Evolutionary conservation across 2,888 invertebrate species (phyloP), one percentile per base, ranked within the genome.

Genomic region (Entomobrya multifasciata): DNA sequence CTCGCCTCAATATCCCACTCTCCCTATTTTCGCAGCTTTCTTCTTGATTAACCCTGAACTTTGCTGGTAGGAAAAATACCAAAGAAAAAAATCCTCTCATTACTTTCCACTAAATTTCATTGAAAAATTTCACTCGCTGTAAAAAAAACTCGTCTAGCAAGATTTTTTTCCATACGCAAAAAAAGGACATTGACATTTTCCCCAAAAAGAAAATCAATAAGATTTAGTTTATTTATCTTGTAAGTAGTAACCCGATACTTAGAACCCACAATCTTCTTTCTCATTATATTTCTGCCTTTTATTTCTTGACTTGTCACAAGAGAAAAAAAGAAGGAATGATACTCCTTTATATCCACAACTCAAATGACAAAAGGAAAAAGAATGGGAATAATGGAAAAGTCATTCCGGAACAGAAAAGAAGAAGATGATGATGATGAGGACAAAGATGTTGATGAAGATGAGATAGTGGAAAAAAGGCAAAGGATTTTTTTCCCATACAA

Each of bases 1-100:
- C 44, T 17, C 20, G 8, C 8, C 49, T 8, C 74, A 52, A 47
- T 25, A 30, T 30, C 36, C 30, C 25, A 17, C 44, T 62, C 79
- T 65, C 47, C 52, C n/a, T 65, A 49, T 60, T 30, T 30, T 27
- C 72, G n/a, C 17, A 44, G 67, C 72, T 74, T 81, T 81, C 81
- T 81, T 44, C 82, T 82, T 82, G 82, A 82, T 82, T 82, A 82
- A 82, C 82, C 82, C 82, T 82, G 82, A 82, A 82, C 82, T 82
- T 72, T 82, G 82, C 82, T 74, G 74, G 60, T 57, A 70, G 67
- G n/a, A n/a, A 65, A 57, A 57, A 57, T n/a, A n/a, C n/a, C n/a
- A 10, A 57, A 57, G 25, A 11, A 25, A 57, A 57, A 57, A 62
- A 62, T 62, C 62, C n/a, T n/a, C 30, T n/a, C 30, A 30, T 62